Evolutionary conservation across 2,888 invertebrate genomes (phyloP).

Genomic region (Sarcophaga subvicina): DNA sequence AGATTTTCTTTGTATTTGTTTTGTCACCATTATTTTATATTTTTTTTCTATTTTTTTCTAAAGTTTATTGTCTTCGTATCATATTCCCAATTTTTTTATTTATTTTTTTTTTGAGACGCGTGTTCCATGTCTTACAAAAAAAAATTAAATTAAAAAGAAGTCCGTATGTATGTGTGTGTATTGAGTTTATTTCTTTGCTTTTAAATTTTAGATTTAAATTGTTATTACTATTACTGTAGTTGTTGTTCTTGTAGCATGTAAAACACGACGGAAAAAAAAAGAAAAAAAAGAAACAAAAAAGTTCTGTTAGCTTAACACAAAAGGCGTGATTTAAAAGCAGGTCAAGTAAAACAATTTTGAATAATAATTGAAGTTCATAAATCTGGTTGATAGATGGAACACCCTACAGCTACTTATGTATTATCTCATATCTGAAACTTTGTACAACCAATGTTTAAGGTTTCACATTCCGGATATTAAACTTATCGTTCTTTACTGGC

Average conservation of each 20-base stretch:
- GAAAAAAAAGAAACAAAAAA: conserved; percentile 4
- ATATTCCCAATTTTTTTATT: neutral
- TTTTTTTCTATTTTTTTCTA: neutral
- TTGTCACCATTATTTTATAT: conserved; percentile 29
- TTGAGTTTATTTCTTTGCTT: neutral
- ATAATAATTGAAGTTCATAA: conserved; percentile 44
- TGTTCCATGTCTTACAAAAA: conserved; percentile 52
- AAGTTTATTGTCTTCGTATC: neutral
- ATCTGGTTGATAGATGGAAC: neutral
- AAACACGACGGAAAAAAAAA: neutral
- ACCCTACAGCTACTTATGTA: conserved; percentile 1
- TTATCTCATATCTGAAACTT: too few relatives aligned
- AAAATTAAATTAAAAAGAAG: neutral
- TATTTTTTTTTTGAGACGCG: conserved; percentile 10
- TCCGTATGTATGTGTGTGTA: neutral
- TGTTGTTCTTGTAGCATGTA: neutral
- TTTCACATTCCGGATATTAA: too few relatives aligned
- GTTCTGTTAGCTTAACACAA: conserved; percentile 56
- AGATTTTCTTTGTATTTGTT: neutral
- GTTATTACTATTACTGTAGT: neutral
- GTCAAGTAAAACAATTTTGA: conserved; percentile 58
- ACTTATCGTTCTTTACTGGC: too few relatives aligned
- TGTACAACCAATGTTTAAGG: too few relatives aligned
- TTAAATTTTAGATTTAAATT: neutral
- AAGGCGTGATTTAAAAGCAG: conserved; percentile 62